phyloP scores from a whole-genome alignment of 2,797 vertebrate species.

The Pantherophis alleghaniensis region DNA sequence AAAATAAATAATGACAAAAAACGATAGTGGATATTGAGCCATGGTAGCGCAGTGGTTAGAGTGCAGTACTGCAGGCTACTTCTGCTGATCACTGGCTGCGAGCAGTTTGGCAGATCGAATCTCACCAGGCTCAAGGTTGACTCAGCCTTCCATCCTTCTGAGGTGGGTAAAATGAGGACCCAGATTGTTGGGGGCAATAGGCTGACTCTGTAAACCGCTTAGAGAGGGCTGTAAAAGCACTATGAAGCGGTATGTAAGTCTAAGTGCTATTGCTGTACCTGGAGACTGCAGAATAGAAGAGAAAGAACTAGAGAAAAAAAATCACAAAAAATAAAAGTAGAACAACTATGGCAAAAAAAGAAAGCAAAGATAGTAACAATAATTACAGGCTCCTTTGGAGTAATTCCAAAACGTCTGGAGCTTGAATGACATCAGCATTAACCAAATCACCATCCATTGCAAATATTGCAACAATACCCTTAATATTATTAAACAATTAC shows the following conservation, averaged over 20 bases:
- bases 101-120: too few species aligned
- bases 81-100: too few species aligned
- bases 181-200: too few species aligned
- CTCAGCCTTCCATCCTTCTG: too few species aligned
- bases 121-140: too few species aligned
- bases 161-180: too few species aligned
- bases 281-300: not conserved
- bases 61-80: too few species aligned
- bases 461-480: not conserved
- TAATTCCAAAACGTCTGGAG: not conserved
- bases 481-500: not conserved
- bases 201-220: too few species aligned
- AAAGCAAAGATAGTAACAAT: not conserved
- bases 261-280: not conserved
- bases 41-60: too few species aligned
- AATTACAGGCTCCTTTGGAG: not conserved
- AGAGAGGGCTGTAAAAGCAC: too few species aligned
- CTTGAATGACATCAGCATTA: not conserved
- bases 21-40: not conserved
- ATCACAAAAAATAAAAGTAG: not conserved
- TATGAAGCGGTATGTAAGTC: too few species aligned
- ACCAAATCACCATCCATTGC: not conserved
- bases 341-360: not conserved
- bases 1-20: not conserved
- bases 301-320: not conserved